Percentiles rank a stretch among this genome's conserved stretches.
phyloP scores from a whole-genome alignment of 2,888 invertebrate genomes.

The Sarcophaga caerulescens region DNA sequence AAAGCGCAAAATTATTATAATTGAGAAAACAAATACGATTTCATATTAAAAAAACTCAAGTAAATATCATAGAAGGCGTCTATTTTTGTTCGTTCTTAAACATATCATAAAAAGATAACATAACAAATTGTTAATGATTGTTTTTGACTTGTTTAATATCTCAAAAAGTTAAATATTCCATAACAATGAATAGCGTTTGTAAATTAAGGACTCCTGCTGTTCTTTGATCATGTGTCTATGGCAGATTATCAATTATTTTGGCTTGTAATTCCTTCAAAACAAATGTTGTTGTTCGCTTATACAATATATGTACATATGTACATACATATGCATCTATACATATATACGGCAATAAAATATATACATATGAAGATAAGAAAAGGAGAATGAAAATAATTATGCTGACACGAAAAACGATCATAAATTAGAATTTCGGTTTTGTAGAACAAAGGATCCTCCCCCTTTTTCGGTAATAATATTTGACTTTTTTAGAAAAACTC shows the following conservation, averaged over 20 bases:
- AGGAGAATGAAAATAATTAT: constrained; percentile 44
- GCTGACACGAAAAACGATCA: constrained; percentile 62
- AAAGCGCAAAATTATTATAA: constrained; percentile 37
- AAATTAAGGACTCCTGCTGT: constrained; percentile 54
- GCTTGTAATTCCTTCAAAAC: constrained; percentile 61
- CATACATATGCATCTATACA: too few species aligned
- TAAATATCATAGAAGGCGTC: constrained; percentile 40
- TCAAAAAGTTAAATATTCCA: constrained; percentile 22
- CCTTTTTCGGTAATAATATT: constrained; percentile 44
- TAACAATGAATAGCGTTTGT: neutral
- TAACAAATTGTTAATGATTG: constrained; percentile 47
- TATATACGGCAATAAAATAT: too few species aligned
- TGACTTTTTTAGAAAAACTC: constrained; percentile 47
- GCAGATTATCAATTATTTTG: constrained; percentile 65
- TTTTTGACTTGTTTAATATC: constrained; percentile 17
- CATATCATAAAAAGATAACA: constrained; percentile 14
- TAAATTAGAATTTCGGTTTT: constrained; percentile 58
- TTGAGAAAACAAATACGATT: constrained; percentile 52
- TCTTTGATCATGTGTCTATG: constrained; percentile 57
- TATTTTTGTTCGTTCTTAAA: constrained; percentile 10
- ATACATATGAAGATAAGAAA: neutral
- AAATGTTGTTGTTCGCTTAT: constrained; percentile 54
- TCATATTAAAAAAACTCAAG: constrained; percentile 22
- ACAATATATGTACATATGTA: neutral
- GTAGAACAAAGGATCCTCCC: constrained; percentile 50